Evolutionary conservation across 2,797 vertebrate species (phyloP), one percentile per base, ranked within the genome.

Genomic region (Cyprinella venusta): DNA sequence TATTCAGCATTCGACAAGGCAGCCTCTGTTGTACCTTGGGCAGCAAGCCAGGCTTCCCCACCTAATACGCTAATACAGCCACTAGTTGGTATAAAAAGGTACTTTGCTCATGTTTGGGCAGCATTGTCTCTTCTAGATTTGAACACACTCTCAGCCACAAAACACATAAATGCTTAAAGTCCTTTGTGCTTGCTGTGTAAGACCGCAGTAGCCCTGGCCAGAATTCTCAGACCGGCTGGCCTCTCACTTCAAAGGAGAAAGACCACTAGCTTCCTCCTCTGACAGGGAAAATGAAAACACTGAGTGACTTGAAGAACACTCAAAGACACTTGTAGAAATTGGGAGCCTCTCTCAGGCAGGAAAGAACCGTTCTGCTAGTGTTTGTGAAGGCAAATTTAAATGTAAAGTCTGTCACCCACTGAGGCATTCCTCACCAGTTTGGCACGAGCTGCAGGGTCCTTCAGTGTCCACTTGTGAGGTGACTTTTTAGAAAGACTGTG

Each of bases 1-100:
- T 93, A 86, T 95, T 95, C 95, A 94, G 92, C 94, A 94, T 95
- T 96, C 93, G 93, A 96, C 95, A 96, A 96, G 94, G 94, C 94
- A 90, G 91, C 94, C 94, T 95, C 95, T 96, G 95, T 96, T 95
- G 93, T 91, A 93, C 92, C 95, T 94, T 94, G 95, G 95, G 95
- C 95, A 93, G 70, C 56, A 74, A 61, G 94, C 96, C 95, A 96
- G 90, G 88, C 84, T 87, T 90, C 91, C 92, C 92, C 94, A 95
- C 94, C 95, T 96, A 95, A 95, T 91, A 90, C 93, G 88, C 67
- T 86, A 87, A 89, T 83, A 86, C 84, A 87, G 84, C 91, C 88
- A 91, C 90, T 90, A 92, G 94, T 91, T 92, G 91, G 91, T 82
- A 82, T 92, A 85, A 81, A 88, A 84, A 82, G 76, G 84, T 87